Base-by-base conservation (phyloP, 2,113 vertebrate genomes). In the Triplophysa dalaica region DNA sequence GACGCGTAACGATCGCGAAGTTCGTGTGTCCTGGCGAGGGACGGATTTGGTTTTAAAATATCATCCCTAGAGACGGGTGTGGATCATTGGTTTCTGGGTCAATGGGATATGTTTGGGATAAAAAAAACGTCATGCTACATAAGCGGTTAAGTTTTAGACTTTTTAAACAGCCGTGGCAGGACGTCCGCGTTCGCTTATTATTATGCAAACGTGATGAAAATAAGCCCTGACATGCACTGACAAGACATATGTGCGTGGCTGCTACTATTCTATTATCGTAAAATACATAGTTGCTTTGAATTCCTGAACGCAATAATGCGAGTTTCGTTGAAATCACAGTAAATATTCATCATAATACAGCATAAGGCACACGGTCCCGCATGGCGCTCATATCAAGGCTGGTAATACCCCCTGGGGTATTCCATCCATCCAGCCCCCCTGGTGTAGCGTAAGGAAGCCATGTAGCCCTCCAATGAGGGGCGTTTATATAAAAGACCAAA, bases 401-500 rank as follows among this genome's bases (percentile, higher is more conserved):
- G 75, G 4, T 77, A 64, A 66, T 52, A 26, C 75, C 67, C 56
- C 66, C 67, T 50, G 43, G 22, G n/a, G 77, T 62, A 52, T 24
- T 54, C 70, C 50, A 64, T 54, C 70, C 50, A 64, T 73, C 69
- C 33, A 54, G 26, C 67, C 78, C 61, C 66, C 61, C 61, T 62
- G 68, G 68, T 70, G 56, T 52, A 14, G 54, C 63, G 45, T 17
- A 79, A 79, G 68, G 66, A 48, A 65, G 70, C 62, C 62, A 70
- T 67, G 79, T 43, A 63, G 79, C 79, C 70, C 79, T 66, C 48
- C 61, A 66, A 75, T 22, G 60, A 75, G 77, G 64, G 65, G 64
- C 67, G 75, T 80, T 78, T 78, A 56, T 78, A 83, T 82, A 82
- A 87, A 88, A 83, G 85, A 82, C 79, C 86, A 83, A 87, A 86